A percentile compares a stretch with the other conserved stretches of the same genome.
These are phyloP conservation scores for Drosophila aff. DNA, from an alignment of 1,140 invertebrate species.

Conservation along the genomic window DNA sequence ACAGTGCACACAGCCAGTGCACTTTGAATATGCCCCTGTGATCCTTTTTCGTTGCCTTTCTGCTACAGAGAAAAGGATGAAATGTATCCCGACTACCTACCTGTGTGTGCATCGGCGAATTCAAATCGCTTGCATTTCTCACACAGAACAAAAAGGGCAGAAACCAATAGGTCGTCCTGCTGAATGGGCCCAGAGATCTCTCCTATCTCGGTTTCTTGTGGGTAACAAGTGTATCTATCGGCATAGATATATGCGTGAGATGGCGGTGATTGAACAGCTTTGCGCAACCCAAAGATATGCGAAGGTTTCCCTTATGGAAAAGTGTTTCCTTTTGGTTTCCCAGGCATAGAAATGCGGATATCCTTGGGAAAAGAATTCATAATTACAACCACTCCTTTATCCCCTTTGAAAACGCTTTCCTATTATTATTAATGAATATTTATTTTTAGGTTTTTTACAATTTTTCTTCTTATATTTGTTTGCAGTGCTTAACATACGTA, in stretches of 20 bases:
- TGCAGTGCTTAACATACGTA: conserved; percentile 56
- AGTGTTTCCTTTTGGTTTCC: conserved; percentile 45
- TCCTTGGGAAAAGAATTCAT: conserved; percentile 22
- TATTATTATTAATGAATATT: conserved; percentile 51
- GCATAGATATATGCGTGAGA: conserved; percentile 67
- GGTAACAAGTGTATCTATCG: conserved; percentile 74
- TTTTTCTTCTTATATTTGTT: conserved; percentile 36
- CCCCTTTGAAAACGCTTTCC: not conserved
- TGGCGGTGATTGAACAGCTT: conserved; percentile 61
- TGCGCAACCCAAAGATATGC: conserved; percentile 52
- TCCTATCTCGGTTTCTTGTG: conserved; percentile 32
- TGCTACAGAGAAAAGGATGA: conserved; percentile 62
- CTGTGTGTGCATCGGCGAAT: conserved; percentile 70
- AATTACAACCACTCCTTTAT: not conserved
- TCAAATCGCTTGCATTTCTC: conserved; percentile 78
- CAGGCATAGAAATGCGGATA: conserved; percentile 32
- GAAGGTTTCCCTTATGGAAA: conserved; percentile 21
- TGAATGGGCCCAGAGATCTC: conserved; percentile 55
- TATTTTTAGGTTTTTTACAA: conserved; percentile 68
- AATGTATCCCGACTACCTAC: conserved; percentile 66
- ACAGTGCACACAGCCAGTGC: not conserved
- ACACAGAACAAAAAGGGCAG: conserved; percentile 30
- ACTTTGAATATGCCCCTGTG: conserved; percentile 64
- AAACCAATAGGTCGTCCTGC: conserved; percentile 23
- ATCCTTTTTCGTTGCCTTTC: conserved; percentile 63